Conservation (phyloP, 2,888 invertebrate species). For the Rutpela maculata region DNA sequence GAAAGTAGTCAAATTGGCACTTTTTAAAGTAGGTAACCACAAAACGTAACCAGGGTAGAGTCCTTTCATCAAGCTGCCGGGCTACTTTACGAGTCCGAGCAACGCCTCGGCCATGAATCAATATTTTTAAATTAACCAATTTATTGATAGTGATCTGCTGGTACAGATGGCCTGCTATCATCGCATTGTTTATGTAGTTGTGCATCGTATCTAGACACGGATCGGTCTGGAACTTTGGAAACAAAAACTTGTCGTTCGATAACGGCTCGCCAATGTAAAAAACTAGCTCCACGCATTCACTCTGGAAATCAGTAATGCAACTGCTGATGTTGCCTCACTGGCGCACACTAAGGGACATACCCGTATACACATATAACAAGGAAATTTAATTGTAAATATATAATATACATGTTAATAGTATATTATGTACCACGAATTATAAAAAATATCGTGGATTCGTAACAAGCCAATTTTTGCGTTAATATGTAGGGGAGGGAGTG, state of each 20-base stretch:
- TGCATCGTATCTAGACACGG: constrained; percentile 60
- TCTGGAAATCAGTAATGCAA: constrained; percentile 45
- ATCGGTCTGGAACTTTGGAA: constrained; percentile 61
- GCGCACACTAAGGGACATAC: constrained; percentile 27
- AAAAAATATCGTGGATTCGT: too few species aligned
- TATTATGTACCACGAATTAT: too few species aligned
- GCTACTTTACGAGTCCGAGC: constrained; percentile 63
- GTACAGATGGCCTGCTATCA: constrained; percentile 61
- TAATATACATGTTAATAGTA: too few species aligned
- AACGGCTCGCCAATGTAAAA: constrained; percentile 54
- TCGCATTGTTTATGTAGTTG: constrained; percentile 65
- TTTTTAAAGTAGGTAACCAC: constrained; percentile 8
- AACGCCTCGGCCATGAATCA: constrained; percentile 70
- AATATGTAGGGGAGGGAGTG: too few species aligned
- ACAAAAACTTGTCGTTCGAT: constrained; percentile 63
- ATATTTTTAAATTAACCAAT: constrained; percentile 73
- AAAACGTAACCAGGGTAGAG: constrained; percentile 48
- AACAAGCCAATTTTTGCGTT: too few species aligned
- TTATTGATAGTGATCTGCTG: constrained; percentile 70
- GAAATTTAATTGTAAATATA: too few species aligned
- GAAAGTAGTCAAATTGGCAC: constrained; percentile 11
- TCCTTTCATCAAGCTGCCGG: constrained; percentile 58
- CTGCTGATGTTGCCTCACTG: constrained; percentile 31
- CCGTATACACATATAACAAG: not conserved
- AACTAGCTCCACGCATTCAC: constrained; percentile 55